Conservation (phyloP, 2,888 invertebrate genomes). For the Pecten maximus region DNA sequence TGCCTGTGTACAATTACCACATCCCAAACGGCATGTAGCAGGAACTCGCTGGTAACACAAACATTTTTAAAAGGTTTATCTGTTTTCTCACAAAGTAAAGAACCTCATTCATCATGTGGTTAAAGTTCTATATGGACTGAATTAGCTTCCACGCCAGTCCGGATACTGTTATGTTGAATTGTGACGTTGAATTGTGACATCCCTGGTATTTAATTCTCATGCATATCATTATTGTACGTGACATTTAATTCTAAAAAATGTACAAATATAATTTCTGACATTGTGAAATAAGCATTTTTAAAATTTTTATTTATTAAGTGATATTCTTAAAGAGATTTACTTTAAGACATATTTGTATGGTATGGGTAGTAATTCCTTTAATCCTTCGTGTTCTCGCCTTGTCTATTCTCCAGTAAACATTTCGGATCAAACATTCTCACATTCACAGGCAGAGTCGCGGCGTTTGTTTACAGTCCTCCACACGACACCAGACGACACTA, state of each 20-base stretch:
- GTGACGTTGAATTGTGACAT: neutral
- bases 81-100: conserved; percentile 26
- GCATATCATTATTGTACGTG: neutral
- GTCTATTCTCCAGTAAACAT: neutral
- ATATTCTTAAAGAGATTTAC: too few relatives aligned
- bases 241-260: neutral
- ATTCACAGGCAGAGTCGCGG: neutral
- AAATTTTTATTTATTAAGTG: too few relatives aligned
- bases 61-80: conserved; percentile 9
- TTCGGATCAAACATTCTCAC: neutral
- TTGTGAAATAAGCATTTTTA: neutral
- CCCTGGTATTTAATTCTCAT: neutral
- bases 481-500: conserved; percentile 16
- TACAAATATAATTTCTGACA: neutral
- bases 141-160: neutral
- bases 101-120: neutral
- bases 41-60: conserved; percentile 7
- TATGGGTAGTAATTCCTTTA: neutral
- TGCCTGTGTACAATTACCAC: neutral
- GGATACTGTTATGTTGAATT: neutral
- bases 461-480: neutral
- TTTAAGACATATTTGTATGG: neutral
- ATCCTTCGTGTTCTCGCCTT: neutral
- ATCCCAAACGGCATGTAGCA: neutral
- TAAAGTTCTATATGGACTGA: neutral